Conservation (phyloP, 2,113 vertebrate genomes). For the Pogona vitticeps region DNA sequence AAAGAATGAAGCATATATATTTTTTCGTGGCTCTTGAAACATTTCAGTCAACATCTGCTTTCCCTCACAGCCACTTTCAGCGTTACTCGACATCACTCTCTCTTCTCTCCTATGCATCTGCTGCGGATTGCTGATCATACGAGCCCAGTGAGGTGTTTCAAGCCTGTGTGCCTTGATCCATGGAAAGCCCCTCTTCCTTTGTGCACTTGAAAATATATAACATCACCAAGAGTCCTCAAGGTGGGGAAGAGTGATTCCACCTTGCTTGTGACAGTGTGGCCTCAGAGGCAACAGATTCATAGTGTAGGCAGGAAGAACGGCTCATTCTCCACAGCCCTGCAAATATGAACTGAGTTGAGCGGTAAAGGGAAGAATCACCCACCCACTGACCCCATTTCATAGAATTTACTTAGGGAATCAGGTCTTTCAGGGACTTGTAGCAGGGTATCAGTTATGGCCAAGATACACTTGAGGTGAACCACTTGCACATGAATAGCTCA, state of each 20-base stretch:
- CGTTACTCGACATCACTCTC: conserved; percentile 2
- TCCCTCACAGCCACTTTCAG: not conserved
- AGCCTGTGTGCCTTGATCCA: conserved; percentile 47
- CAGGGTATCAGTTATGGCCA: too few relatives aligned
- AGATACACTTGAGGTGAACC: too few relatives aligned
- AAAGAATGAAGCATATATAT: not conserved
- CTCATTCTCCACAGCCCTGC: not conserved
- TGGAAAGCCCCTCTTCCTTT: not conserved
- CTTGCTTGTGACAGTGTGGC: conserved; percentile 36
- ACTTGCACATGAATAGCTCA: too few relatives aligned
- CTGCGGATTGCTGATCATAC: conserved; percentile 43
- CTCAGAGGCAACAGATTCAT: conserved; percentile 4
- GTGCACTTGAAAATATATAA: conserved; percentile 15
- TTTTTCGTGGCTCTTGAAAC: not conserved
- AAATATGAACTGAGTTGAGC: not conserved
- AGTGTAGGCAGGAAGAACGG: not conserved
- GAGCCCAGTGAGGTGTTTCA: conserved; percentile 49
- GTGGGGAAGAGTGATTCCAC: conserved; percentile 36
- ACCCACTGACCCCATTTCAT: too few relatives aligned
- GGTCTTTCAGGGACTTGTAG: too few relatives aligned
- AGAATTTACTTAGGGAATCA: too few relatives aligned
- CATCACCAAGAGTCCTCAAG: not conserved
- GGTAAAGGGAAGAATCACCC: too few relatives aligned
- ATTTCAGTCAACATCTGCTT: conserved; percentile 20
- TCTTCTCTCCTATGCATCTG: not conserved